Percentiles rank a stretch among this genome's conserved stretches.
Evolutionary conservation across 2,113 vertebrate species (phyloP).

Genomic region (Dunckerocampus dactyliophorus): DNA sequence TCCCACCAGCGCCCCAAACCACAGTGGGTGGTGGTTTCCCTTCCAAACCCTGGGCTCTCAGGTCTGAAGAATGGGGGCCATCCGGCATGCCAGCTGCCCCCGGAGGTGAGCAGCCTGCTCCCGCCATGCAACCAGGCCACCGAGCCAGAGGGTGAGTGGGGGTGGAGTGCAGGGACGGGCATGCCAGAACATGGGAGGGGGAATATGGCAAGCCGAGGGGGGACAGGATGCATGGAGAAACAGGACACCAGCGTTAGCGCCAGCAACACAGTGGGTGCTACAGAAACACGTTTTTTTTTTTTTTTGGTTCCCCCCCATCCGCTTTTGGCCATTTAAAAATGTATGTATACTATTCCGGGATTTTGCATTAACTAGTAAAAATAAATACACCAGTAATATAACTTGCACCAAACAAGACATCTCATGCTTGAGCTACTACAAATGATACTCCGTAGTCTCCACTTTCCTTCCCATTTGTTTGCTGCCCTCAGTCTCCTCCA

Average conservation of each 20-base stretch:
- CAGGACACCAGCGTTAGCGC: constrained; percentile 44
- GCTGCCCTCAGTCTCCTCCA: no score
- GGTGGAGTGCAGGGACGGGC: constrained; percentile 47
- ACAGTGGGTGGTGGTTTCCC: constrained; percentile 8
- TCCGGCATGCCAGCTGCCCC: constrained; percentile 78
- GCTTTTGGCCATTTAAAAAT: no score
- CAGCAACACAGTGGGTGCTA: constrained; percentile 58
- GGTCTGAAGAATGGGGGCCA: constrained; percentile 71
- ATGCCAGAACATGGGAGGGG: constrained; percentile 68
- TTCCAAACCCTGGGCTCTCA: constrained; percentile 32
- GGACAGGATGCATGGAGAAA: constrained; percentile 62
- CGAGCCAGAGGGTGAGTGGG: constrained; percentile 47
- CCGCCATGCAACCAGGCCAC: constrained; percentile 52
- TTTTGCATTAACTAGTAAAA: constrained; percentile 35
- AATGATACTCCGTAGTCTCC: no score
- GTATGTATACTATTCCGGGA: no score
- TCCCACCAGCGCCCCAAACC: constrained; percentile 15
- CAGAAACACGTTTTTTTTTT: constrained; percentile 52
- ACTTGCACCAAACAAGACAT: no score
- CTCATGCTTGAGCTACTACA: no score
- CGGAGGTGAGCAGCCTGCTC: constrained; percentile 73
- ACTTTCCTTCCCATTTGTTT: no score
- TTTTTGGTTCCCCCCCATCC: not conserved
- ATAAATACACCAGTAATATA: constrained; percentile 2
- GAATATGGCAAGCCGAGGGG: constrained; percentile 60